phyloP scores from a whole-genome alignment of 2,113 vertebrate species.

The Rhabdornis inornatus region DNA sequence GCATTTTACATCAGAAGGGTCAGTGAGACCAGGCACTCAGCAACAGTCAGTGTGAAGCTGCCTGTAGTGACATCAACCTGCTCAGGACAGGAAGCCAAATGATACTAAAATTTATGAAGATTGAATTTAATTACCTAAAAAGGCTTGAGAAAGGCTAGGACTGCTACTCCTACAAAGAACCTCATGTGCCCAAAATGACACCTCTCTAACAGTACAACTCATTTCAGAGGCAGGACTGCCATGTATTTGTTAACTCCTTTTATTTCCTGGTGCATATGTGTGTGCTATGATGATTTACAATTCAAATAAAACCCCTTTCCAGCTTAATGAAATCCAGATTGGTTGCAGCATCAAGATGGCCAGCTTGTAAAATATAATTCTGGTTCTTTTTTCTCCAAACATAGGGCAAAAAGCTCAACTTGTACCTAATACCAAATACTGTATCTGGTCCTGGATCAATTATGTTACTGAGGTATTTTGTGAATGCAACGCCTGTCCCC shows the following conservation, averaged over 20 bases:
- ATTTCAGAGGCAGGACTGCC: not conserved
- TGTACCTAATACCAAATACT: not conserved
- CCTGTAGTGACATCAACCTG: not conserved
- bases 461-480: not conserved
- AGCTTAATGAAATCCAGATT: not conserved
- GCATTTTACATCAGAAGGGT: not conserved
- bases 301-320: not conserved
- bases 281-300: not conserved
- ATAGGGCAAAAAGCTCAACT: not conserved
- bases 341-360: not conserved
- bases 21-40: not conserved
- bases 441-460: not conserved
- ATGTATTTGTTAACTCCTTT: not conserved
- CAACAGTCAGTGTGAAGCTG: not conserved
- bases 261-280: not conserved
- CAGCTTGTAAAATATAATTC: not conserved
- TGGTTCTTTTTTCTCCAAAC: not conserved
- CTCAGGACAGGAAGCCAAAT: not conserved
- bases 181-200: not conserved
- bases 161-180: not conserved
- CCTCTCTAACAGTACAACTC: not conserved
- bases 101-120: not conserved
- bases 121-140: not conserved
- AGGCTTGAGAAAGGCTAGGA: not conserved
- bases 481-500: not conserved